phyloP scores from a whole-genome alignment of 2,113 vertebrate genomes.

The Pteronura brasiliensis region DNA sequence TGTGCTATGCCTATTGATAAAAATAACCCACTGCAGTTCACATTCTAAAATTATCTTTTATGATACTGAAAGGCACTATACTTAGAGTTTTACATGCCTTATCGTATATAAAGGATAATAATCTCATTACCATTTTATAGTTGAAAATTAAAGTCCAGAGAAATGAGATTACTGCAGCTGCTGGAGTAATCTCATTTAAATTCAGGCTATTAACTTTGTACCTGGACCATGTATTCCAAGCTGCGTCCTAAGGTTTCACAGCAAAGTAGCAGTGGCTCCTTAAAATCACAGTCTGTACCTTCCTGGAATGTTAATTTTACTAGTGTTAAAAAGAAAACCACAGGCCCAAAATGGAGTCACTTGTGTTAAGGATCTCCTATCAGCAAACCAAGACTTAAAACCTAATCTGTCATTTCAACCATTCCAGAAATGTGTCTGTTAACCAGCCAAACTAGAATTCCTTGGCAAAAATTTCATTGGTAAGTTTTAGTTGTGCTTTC shows the following conservation, averaged over 20 bases:
- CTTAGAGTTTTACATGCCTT: not conserved
- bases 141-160: not conserved
- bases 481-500: not conserved
- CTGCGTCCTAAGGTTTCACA: not conserved
- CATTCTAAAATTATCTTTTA: not conserved
- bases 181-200: not conserved
- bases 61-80: not conserved
- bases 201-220: not conserved
- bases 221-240: not conserved
- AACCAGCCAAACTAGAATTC: not conserved
- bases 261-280: not conserved
- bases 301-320: not conserved
- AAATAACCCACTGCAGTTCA: not conserved
- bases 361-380: not conserved
- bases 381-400: not conserved
- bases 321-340: not conserved
- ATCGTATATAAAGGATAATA: not conserved
- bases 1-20: not conserved
- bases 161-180: not conserved
- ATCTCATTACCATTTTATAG: not conserved
- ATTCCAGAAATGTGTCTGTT: not conserved
- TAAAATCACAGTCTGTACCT: not conserved
- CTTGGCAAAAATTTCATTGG: not conserved
- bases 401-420: not conserved
- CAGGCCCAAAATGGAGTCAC: not conserved